Base-by-base conservation (phyloP, 2,113 vertebrate genomes). In the Cisticola juncidis region DNA sequence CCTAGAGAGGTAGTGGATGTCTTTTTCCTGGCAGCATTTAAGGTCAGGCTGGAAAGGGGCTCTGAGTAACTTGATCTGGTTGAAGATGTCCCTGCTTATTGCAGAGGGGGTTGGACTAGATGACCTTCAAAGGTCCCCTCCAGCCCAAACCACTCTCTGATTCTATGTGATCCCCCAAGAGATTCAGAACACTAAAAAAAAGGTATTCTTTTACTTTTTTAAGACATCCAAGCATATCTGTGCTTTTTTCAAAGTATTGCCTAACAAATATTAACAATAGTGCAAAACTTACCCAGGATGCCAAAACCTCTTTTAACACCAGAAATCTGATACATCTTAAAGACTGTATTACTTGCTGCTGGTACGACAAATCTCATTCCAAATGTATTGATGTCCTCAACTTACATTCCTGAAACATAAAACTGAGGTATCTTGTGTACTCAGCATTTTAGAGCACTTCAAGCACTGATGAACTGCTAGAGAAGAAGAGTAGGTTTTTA, bases 361-460 rank as follows among this genome's bases (percentile, higher is more conserved):
- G 65, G 38, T 87, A 66, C 36, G 29, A 51, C n/a, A 94, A 86
- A 92, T 85, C 62, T 85, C 51, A 91, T 85, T 70, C 25, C 44
- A 90, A 95, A 90, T 68, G 50, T 33, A 71, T 5, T 47, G 36
- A 69, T 53, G 53, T 81, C 50, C n/a, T 95, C 57, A 65, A 50
- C 23, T 81, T 69, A 81, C 9, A 28, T 90, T 94, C 68, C 77
- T 31, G 87, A 92, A 86, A 57, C 2, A 11, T 86, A 81, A 72
- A 84, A 65, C 64, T 60, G 16, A 77, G 31, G 26, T 36, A 61
- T 88, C 44, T 48, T 68, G n/a, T 77, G 26, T 24, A 84, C 44
- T 95, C 79, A 94, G 82, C 40, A 80, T 56, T 97, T 77, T 53
- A 61, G 69, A 77, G 61, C 36, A 94, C 61, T 96, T 81, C 78